Evolutionary conservation across 2,113 vertebrate genomes (phyloP), one percentile per base, ranked within the genome.

Genomic region (Sinocyclocheilus maitianheensis): DNA sequence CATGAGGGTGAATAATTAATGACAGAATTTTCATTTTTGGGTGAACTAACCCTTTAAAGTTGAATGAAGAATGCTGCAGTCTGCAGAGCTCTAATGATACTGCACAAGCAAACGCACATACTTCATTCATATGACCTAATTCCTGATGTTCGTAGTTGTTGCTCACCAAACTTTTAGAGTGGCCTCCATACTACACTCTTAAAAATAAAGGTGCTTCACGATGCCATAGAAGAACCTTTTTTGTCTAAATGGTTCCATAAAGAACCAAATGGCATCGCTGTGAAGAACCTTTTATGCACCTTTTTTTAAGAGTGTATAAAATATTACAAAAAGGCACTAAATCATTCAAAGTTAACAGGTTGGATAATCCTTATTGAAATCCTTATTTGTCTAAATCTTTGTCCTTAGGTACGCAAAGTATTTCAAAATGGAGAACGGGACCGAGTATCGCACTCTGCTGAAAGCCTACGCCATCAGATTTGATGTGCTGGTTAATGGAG

Each of bases 381-480:
- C 26, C 34, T 22, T 7, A 79, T 74, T 10, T 85, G 43, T 46
- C 9, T 10, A 46, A 46, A 46, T 46, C 43, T 46, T 46, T 46
- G 2, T 69, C 24, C 43, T 22, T 62, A 99, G 97, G 92, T 97
- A 96, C 3, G 97, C 97, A 77, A 95, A 96, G 83, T 98, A 98
- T 88, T 98, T 94, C 88, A 97, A 96, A 88, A 94, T 90, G 93
- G 94, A 95, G 4, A 94, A 99, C 0, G 97, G 97, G 88, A 97
- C 96, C 0, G 96, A 98, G 89, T 96, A 95, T 88, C 97, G 97
- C 60, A 98, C 97, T 0, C 92, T 99, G 89, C 92, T 96, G 83
- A 98, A 98, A 90, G 97, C 97, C 8, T 97, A 95, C 0, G 97
- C 96, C 76, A 98, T 98, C 88, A 95, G 97, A 88, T 97, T 98